phyloP scores from a whole-genome alignment of 2,797 vertebrate genomes.

The Mus spretus region DNA sequence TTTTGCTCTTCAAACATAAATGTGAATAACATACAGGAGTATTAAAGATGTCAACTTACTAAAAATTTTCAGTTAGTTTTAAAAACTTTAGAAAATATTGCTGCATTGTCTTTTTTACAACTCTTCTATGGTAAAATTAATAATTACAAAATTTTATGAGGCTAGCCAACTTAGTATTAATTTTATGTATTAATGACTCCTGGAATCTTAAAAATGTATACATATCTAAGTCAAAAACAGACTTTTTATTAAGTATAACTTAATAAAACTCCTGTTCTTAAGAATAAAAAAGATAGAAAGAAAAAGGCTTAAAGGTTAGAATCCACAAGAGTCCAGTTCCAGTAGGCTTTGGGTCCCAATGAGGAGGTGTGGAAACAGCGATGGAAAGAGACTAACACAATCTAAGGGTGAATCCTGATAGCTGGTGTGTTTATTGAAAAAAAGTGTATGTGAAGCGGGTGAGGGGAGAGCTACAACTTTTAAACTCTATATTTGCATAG shows the following conservation, averaged over 20 bases:
- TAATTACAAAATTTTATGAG: conserved; percentile 10
- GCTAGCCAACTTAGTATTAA: neutral
- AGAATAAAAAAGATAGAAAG: too few species aligned
- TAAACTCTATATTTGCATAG: too few species aligned
- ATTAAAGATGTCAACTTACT: conserved; percentile 5
- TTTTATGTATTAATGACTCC: conserved; percentile 12
- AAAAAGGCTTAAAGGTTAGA: neutral
- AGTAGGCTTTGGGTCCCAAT: neutral
- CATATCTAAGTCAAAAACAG: neutral
- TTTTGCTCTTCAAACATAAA: conserved; percentile 50
- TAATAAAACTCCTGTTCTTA: neutral
- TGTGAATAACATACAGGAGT: neutral
- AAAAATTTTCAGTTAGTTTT: conserved; percentile 17
- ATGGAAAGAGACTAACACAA: neutral
- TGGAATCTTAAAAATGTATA: neutral
- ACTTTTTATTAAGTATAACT: conserved; percentile 23
- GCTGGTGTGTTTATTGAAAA: neutral
- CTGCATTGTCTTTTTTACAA: neutral
- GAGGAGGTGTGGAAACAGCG: neutral
- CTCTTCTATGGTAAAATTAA: conserved; percentile 28
- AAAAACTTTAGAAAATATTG: neutral
- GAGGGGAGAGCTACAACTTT: neutral
- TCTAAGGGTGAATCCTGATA: neutral
- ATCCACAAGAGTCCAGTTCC: neutral
- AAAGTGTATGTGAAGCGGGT: neutral